Percentiles rank a stretch among this genome's conserved stretches.
Evolutionary conservation across 2,888 invertebrate species (phyloP).

Genomic region (Ephialtes manifestator): DNA sequence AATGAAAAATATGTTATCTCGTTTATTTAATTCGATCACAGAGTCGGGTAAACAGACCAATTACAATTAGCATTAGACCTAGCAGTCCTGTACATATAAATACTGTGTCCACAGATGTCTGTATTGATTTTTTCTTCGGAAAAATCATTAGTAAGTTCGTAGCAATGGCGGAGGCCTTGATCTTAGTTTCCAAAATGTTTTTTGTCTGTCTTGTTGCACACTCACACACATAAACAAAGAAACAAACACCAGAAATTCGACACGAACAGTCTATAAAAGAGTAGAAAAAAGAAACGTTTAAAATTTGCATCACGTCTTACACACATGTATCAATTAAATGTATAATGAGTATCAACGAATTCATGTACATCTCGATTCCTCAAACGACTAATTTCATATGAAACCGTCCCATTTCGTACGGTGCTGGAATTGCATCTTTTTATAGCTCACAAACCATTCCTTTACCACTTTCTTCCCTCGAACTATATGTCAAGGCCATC

Average conservation of each 20-base stretch:
- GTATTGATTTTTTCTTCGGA: conserved; percentile 75
- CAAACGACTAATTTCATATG: conserved; percentile 61
- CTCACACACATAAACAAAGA: not conserved
- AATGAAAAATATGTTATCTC: conserved; percentile 4
- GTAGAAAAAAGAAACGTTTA: conserved; percentile 20
- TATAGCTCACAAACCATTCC: conserved; percentile 35
- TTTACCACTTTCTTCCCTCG: conserved; percentile 24
- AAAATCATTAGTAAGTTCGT: conserved; percentile 72
- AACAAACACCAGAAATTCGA: conserved; percentile 32
- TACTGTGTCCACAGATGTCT: conserved; percentile 77
- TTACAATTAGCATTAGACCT: conserved; percentile 76
- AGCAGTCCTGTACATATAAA: conserved; percentile 78
- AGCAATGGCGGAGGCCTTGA: conserved; percentile 75
- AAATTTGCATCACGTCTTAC: conserved; percentile 37
- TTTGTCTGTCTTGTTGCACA: conserved; percentile 57
- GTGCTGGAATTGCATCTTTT: conserved; percentile 62
- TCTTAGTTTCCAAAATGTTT: conserved; percentile 74
- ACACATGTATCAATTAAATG: conserved; percentile 32
- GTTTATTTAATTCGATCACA: conserved; percentile 39
- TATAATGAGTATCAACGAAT: conserved; percentile 64
- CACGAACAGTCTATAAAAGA: conserved; percentile 57
- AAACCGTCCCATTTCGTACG: conserved; percentile 48
- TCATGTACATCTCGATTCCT: conserved; percentile 58
- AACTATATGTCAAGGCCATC: conserved; percentile 76
- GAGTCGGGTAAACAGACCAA: conserved; percentile 77